Percentiles rank a stretch among this genome's conserved stretches.
These are phyloP conservation scores for Butorides virescens DNA, from an alignment of 2,113 vertebrate genomes.

Conservation along the genomic window DNA sequence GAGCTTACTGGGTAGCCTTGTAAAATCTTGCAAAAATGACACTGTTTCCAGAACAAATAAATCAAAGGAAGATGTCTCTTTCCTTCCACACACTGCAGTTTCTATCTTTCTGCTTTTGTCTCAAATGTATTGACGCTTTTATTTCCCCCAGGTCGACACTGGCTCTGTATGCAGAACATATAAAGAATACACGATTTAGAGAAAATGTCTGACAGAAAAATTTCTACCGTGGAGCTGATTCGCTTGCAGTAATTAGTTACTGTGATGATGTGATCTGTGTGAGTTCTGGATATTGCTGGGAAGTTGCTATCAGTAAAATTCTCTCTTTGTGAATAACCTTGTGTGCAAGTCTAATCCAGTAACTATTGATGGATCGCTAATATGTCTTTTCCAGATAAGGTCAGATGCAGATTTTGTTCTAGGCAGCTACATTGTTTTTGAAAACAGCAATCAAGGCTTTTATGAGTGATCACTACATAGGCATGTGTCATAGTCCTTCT, in stretches of 20 bases:
- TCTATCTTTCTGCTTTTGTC: background rate
- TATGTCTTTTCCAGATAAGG: background rate
- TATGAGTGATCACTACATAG: background rate
- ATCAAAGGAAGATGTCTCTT: background rate
- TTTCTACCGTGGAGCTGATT: background rate
- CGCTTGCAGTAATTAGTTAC: background rate
- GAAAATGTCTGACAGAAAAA: background rate
- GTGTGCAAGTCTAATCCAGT: background rate
- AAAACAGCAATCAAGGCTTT: background rate
- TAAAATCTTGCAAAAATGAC: background rate
- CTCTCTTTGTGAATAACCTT: background rate
- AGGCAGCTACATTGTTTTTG: background rate
- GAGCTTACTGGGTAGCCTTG: background rate
- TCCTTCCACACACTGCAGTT: background rate
- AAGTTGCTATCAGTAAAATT: background rate
- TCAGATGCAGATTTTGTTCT: background rate
- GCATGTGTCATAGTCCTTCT: background rate
- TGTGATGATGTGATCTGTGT: background rate
- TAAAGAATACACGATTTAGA: background rate
- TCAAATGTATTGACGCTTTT: background rate
- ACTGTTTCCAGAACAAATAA: background rate
- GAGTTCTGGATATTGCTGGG: background rate
- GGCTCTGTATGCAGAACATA: background rate
- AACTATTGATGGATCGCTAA: background rate
- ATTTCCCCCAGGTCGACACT: background rate